Percentiles rank a stretch among this genome's conserved stretches.
These are phyloP conservation scores for Enchytraeus crypticus DNA, from an alignment of 2,888 invertebrate genomes.

Conservation along the genomic window DNA sequence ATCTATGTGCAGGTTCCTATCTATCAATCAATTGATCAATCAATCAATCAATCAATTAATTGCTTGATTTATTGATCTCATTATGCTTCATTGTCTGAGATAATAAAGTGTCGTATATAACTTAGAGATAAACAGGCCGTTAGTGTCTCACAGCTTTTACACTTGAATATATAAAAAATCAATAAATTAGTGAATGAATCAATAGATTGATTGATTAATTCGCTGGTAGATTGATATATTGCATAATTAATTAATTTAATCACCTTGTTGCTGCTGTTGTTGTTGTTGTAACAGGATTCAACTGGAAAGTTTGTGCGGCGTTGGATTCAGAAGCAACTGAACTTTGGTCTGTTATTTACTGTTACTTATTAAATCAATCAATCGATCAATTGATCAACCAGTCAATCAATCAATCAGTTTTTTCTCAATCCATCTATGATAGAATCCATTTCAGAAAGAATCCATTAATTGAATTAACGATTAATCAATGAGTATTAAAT, in stretches of 20 bases:
- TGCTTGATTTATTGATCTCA: not conserved
- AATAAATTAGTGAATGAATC: not conserved
- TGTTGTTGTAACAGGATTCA: conserved; percentile 16
- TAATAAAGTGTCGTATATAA: too few species aligned
- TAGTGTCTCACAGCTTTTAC: too few species aligned
- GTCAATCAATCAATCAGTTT: too few species aligned
- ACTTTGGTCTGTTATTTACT: conserved; percentile 20
- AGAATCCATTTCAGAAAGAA: too few species aligned
- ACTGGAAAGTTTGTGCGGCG: conserved; percentile 19
- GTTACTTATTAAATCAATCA: too few species aligned
- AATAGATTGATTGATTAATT: not conserved
- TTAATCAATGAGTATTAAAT: too few species aligned
- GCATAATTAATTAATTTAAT: too few species aligned
- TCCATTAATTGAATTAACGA: too few species aligned
- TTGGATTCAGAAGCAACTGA: conserved; percentile 26
- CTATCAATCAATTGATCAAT: not conserved
- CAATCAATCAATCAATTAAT: not conserved
- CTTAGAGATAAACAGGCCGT: too few species aligned
- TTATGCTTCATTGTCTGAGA: too few species aligned
- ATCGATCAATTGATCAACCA: too few species aligned
- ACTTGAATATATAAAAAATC: not conserved
- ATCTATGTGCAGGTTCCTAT: conserved; percentile 65
- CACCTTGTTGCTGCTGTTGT: not conserved
- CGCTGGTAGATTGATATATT: not conserved
- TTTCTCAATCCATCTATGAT: too few species aligned